A percentile compares a stretch with the other conserved stretches of the same genome.
These are phyloP conservation scores for Nephrotoma flavescens DNA, from an alignment of 2,888 invertebrate species.

Conservation along the genomic window DNA sequence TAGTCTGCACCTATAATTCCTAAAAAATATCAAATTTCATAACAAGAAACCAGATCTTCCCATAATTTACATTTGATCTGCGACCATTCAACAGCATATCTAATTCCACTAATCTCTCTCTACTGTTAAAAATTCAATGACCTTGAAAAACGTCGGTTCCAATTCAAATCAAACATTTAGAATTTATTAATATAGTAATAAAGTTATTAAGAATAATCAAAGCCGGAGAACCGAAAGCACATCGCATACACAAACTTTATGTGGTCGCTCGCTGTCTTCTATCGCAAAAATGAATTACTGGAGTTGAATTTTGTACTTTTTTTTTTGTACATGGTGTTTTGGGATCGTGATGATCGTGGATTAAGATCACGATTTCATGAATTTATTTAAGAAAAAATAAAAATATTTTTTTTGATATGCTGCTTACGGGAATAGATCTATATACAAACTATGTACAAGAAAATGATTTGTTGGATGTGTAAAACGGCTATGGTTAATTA, in stretches of 20 bases:
- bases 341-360: not conserved
- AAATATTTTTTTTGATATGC: too few relatives aligned
- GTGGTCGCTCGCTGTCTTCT: not conserved
- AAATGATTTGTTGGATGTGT: not conserved
- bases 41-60: too few relatives aligned
- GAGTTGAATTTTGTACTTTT: not conserved
- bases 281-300: not conserved
- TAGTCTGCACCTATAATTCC: too few relatives aligned
- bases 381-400: conserved; percentile 14
- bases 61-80: too few relatives aligned
- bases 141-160: not conserved
- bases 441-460: not conserved
- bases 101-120: too few relatives aligned
- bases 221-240: not conserved
- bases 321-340: not conserved
- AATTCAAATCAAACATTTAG: not conserved
- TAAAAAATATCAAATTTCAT: too few relatives aligned
- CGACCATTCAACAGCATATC: too few relatives aligned
- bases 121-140: not conserved
- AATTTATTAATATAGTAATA: not conserved
- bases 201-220: not conserved
- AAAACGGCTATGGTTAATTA: not conserved
- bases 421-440: not conserved
- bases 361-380: conserved; percentile 15
- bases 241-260: not conserved